These are phyloP conservation scores for Raja brachyura DNA, from an alignment of 2,113 vertebrate species.

Conservation along the genomic window DNA sequence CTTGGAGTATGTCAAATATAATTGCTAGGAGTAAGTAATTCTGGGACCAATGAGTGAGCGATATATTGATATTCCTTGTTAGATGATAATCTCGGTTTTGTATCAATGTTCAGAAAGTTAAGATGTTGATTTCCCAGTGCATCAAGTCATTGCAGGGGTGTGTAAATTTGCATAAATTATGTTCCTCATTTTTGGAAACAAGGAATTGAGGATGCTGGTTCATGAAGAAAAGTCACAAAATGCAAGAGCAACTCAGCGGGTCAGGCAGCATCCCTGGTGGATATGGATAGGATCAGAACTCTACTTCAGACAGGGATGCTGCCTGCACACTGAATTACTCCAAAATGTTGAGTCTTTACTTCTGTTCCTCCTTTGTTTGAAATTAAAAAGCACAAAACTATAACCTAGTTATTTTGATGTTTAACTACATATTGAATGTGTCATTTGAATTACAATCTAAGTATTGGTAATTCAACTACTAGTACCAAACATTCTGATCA, in stretches of 20 bases:
- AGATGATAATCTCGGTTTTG: background rate
- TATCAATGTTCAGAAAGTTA: background rate
- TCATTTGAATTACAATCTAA: background rate
- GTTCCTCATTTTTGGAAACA: background rate
- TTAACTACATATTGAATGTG: background rate
- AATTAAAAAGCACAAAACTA: background rate
- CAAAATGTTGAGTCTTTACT: no score
- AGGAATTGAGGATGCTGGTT: no score
- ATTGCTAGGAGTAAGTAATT: background rate
- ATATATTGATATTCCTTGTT: background rate
- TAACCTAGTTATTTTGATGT: background rate
- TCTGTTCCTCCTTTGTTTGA: background rate
- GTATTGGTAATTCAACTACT: no score
- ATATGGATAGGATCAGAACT: no score
- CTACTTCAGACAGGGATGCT: no score
- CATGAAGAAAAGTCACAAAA: no score
- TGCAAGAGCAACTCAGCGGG: no score
- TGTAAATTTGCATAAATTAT: background rate
- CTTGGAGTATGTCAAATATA: background rate
- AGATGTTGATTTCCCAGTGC: background rate
- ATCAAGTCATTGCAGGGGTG: background rate
- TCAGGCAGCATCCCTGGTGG: no score
- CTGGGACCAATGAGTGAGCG: background rate
- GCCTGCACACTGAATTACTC: no score
- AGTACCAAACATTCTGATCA: background rate